Base-by-base conservation (phyloP, 2,797 vertebrate species). In the Anas acuta region DNA sequence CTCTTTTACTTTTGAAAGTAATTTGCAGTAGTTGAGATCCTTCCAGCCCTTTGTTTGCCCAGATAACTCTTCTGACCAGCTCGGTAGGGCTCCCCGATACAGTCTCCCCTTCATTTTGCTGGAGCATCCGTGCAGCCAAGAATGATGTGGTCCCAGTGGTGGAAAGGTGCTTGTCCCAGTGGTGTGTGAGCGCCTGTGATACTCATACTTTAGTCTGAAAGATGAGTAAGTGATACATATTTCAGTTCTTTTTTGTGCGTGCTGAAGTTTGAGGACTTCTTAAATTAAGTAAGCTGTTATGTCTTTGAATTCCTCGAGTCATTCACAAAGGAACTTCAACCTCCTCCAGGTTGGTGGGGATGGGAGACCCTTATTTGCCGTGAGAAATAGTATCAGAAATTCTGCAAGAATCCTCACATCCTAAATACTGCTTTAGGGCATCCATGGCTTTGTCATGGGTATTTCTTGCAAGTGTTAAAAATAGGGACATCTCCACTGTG, bases 201-300 rank as follows among this genome's bases (percentile, higher is more conserved):
- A 6, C 11, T 21, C 8, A 7, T 12, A 10, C 23, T 33, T 90
- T 11, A 33, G 8, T 23, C 5, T 47, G 33, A 37, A 32, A 18
- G 23, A 35, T 30, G 30, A 60, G 30, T 43, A 32, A 6, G 25
- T 0, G 5, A 47, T 66, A 8, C 1, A 6, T 5, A 0, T 70
- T 51, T 62, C 6, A 11, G 43, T 71, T 60, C 7, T 5, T 10
- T 39, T 60, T 12, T 60, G 9, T 57, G 21, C 23, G 13, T 17
- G 49, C 39, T 64, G 32, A 14, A 19, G 19, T 15, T 8, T 69
- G 30, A 56, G 0, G 1, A 23, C 49, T 74, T 64, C 56, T 43
- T 30, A 16, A 62, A 3, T 51, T 56, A n/a, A 1, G 6, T 64
- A 45, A 43, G 14, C 14, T 70, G 22, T 57, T 28, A 12, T 0